A percentile compares a stretch with the other conserved stretches of the same genome.
Evolutionary conservation across 2,113 vertebrate species (phyloP).

Genomic region (Apteryx owenii): DNA sequence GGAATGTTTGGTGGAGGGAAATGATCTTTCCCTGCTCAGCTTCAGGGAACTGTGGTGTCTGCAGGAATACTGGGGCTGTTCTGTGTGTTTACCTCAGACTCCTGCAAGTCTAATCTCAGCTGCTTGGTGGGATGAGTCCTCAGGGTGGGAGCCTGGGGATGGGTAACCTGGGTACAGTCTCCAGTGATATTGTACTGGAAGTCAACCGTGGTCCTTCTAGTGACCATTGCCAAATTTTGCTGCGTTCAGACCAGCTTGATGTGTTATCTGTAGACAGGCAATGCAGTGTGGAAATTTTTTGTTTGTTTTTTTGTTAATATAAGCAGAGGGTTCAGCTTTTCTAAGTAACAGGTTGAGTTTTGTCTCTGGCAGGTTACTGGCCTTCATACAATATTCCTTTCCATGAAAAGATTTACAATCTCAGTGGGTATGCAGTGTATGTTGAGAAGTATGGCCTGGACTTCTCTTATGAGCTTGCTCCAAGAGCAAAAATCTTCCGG

Average conservation of each 20-base stretch:
- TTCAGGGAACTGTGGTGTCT: neutral
- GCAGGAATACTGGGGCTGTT: neutral
- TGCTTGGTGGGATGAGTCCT: slow-evolving; percentile 9
- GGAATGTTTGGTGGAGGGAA: neutral
- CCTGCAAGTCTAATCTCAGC: neutral
- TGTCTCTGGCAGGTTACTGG: slow-evolving; percentile 86
- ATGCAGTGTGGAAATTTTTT: neutral
- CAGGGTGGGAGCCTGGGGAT: neutral
- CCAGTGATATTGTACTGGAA: neutral
- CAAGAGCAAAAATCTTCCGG: slow-evolving; percentile 91
- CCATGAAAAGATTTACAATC: slow-evolving; percentile 85
- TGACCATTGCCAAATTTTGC: neutral
- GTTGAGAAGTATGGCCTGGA: slow-evolving; percentile 84
- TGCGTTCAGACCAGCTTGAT: slow-evolving; percentile 2
- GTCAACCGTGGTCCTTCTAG: neutral
- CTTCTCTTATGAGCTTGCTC: slow-evolving; percentile 89
- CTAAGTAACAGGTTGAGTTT: neutral
- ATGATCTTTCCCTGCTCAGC: neutral
- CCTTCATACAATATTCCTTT: slow-evolving; percentile 92
- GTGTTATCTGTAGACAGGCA: neutral
- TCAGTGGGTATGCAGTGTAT: slow-evolving; percentile 84
- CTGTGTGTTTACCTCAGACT: neutral
- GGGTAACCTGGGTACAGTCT: neutral
- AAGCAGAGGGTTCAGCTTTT: neutral
- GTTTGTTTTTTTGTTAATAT: neutral